Conservation (phyloP, 1,140 invertebrate genomes). For the Drosophila cardini region DNA sequence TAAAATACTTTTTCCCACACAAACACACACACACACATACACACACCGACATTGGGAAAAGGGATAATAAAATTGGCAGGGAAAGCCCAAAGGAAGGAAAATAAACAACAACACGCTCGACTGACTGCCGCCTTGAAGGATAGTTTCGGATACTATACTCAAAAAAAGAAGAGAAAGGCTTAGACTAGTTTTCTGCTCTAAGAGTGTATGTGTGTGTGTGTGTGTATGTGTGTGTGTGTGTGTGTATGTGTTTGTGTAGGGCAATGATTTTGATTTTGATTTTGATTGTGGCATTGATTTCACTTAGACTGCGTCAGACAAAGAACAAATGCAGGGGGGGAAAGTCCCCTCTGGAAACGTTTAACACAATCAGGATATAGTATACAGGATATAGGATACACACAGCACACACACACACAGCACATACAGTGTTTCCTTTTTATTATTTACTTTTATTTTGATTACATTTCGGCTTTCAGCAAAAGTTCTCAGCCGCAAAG, state of each 20-base stretch:
- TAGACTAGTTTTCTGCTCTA: constrained; percentile 43
- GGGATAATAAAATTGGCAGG: constrained; percentile 70
- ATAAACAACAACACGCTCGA: constrained; percentile 69
- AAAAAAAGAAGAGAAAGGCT: constrained; percentile 55
- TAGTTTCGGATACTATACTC: constrained; percentile 33
- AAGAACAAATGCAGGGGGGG: neutral
- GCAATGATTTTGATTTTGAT: constrained; percentile 67
- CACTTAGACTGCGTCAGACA: constrained; percentile 39
- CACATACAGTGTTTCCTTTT: constrained; percentile 48
- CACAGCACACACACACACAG: neutral
- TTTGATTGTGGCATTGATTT: constrained; percentile 77
- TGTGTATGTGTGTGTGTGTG: neutral
- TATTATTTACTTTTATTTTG: constrained; percentile 78
- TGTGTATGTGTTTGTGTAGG: constrained; percentile 26
- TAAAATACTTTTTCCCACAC: constrained; percentile 55
- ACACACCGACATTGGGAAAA: constrained; percentile 37
- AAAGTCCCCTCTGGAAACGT: constrained; percentile 30
- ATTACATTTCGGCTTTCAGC: constrained; percentile 64
- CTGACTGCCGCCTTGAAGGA: constrained; percentile 62
- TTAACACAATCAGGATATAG: constrained; percentile 65
- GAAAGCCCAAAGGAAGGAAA: constrained; percentile 57
- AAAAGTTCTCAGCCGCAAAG: constrained; percentile 40
- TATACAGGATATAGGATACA: neutral
- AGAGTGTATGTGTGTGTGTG: neutral
- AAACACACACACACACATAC: constrained; percentile 30